Percentiles rank a stretch among this genome's conserved stretches.
phyloP scores from a whole-genome alignment of 2,797 vertebrate genomes.

The Triplophysa yarkandensis region DNA sequence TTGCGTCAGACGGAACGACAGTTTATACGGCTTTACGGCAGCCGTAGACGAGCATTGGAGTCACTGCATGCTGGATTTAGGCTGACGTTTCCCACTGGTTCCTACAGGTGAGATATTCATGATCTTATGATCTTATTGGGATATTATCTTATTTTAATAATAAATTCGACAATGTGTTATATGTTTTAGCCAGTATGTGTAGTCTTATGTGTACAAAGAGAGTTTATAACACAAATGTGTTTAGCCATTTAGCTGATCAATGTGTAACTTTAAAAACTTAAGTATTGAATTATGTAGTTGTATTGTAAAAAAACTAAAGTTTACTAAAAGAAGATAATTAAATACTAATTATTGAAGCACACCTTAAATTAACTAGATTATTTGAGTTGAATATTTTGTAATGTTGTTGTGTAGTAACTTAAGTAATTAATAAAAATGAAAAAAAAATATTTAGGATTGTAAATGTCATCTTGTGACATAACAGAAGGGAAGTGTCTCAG shows the following conservation, averaged over 20 bases:
- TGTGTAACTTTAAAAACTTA: not conserved
- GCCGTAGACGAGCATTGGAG: not conserved
- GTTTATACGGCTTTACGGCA: slow-evolving; percentile 41
- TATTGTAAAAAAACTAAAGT: not conserved
- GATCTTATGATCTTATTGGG: not conserved
- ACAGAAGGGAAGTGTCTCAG: not conserved
- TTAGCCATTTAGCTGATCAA: slow-evolving; percentile 26
- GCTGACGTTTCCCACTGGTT: slow-evolving; percentile 33
- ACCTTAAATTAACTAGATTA: not conserved
- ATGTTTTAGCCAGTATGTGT: not conserved
- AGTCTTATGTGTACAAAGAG: too few species aligned
- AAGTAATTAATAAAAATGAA: too few species aligned
- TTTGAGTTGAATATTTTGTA: not conserved
- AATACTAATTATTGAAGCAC: too few species aligned
- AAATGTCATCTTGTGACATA: too few species aligned
- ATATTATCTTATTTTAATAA: not conserved
- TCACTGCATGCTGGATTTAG: slow-evolving; percentile 20
- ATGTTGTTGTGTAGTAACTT: not conserved
- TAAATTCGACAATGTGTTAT: not conserved
- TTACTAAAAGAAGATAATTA: not conserved
- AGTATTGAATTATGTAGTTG: not conserved
- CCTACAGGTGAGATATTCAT: slow-evolving; percentile 32
- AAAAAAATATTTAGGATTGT: too few species aligned
- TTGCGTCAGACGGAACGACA: slow-evolving; percentile 55
- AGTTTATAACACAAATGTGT: not conserved